These are phyloP conservation scores for Fukomys damarensis DNA, from an alignment of 2,113 vertebrate genomes.

Conservation along the genomic window DNA sequence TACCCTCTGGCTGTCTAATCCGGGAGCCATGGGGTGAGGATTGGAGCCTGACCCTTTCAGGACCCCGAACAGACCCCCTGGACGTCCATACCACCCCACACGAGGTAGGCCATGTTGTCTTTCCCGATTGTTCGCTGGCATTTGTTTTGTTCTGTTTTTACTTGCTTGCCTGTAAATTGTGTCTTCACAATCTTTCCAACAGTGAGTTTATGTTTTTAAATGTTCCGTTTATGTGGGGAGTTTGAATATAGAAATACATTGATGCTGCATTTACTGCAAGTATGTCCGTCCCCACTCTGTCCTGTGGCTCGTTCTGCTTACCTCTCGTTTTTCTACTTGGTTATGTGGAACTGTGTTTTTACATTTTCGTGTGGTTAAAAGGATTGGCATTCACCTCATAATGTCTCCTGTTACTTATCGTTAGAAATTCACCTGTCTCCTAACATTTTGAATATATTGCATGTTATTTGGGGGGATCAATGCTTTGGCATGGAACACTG, in stretches of 20 bases:
- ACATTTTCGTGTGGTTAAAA: neutral
- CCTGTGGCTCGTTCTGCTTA: neutral
- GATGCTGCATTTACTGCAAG: neutral
- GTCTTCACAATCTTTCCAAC: neutral
- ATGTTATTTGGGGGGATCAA: neutral
- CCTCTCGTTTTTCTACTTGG: neutral
- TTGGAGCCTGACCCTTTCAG: neutral
- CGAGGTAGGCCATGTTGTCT: neutral
- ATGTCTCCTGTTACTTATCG: neutral
- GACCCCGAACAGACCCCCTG: too few relatives aligned
- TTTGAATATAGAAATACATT: neutral
- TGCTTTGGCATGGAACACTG: neutral
- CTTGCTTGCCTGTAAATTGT: neutral
- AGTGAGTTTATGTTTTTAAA: neutral
- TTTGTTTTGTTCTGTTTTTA: neutral
- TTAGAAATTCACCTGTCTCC: neutral
- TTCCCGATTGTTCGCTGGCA: too few relatives aligned
- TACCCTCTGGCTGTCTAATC: neutral
- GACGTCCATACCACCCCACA: too few relatives aligned
- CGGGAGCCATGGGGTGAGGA: neutral
- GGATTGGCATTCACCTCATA: neutral
- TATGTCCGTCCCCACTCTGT: neutral
- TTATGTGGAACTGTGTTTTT: neutral
- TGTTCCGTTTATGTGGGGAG: neutral
- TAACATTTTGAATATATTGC: neutral